Evolutionary conservation across 2,113 vertebrate genomes (phyloP), one percentile per base, ranked within the genome.

Genomic region (Peromyscus leucopus): DNA sequence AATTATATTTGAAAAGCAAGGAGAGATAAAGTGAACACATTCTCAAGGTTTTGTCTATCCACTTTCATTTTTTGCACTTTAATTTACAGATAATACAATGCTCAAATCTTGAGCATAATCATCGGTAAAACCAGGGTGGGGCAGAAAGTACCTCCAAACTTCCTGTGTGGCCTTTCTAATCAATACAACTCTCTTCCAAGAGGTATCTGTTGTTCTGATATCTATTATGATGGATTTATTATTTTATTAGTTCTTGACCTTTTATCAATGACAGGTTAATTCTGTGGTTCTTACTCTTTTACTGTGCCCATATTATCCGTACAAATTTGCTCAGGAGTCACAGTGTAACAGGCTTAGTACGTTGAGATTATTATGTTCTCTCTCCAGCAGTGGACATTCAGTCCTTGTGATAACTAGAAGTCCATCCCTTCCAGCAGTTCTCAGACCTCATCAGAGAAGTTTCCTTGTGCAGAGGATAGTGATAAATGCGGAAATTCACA

Each of bases 221-320:
- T 92, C 17, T 33, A 10, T 80, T n/a, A 67, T 85, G 63, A 92
- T 80, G 65, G 75, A 67, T 79, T 80, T 57, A 51, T 46, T 85
- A 51, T 51, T 51, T 94, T 94, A 36, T 86, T 94, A 91, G 48
- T 79, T 96, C 71, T 86, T 88, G 36, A 93, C 65, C 13, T 96
- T 93, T 36, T 91, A 89, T 72, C 42, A 80, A 42, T 57, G 31
- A 75, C 84, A 85, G 22, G 75, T 76, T 89, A 75, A 78, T 96
- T 95, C 39, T 87, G 15, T 78, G 74, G 74, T 97, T 82, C 96
- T 96, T 89, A 94, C 13, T 94, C 92, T 89, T 67, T 92, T 86
- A 89, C n/a, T 36, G 46, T 85, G 51, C 61, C 19, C 39, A 8
- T 74, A 76, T 90, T 36, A 91, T 91, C 55, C 55, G 3, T 74